Evolutionary conservation across 2,797 vertebrate genomes (phyloP).

Genomic region (Malurus leucopterus): DNA sequence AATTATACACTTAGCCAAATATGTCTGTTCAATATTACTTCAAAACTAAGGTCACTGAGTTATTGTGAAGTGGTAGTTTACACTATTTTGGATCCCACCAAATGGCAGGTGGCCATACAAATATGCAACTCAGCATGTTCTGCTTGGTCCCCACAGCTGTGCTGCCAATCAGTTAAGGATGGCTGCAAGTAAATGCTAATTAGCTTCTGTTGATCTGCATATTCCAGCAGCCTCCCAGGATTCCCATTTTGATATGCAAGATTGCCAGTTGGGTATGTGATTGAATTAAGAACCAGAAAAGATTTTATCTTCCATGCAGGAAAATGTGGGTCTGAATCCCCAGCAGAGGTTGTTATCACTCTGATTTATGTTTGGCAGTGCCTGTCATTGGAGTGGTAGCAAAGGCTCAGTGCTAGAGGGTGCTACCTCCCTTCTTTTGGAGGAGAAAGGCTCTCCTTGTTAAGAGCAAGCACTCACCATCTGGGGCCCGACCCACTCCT

Average conservation of each 20-base stretch:
- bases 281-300: slow-evolving; percentile 75
- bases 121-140: slow-evolving; percentile 80
- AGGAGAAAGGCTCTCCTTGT: slow-evolving; percentile 49
- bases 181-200: slow-evolving; percentile 83
- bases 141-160: slow-evolving; percentile 81
- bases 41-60: slow-evolving; percentile 72
- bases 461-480: slow-evolving; percentile 65
- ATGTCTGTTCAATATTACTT: slow-evolving; percentile 67
- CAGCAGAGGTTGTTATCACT: slow-evolving; percentile 57
- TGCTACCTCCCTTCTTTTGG: slow-evolving; percentile 63
- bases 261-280: slow-evolving; percentile 77
- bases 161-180: slow-evolving; percentile 80
- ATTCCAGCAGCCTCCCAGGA: slow-evolving; percentile 77
- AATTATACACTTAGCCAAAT: slow-evolving; percentile 73
- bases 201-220: slow-evolving; percentile 84
- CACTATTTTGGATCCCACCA: slow-evolving; percentile 76
- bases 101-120: slow-evolving; percentile 81
- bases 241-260: slow-evolving; percentile 78
- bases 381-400: slow-evolving; percentile 40
- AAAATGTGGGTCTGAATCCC: slow-evolving; percentile 57
- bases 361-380: slow-evolving; percentile 56
- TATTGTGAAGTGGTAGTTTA: slow-evolving; percentile 72
- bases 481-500: slow-evolving; percentile 62
- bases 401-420: slow-evolving; percentile 69
- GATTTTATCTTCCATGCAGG: slow-evolving; percentile 63